Evolutionary conservation across 1,140 invertebrate genomes (phyloP).

Genomic region (Schmidtea mediterranea): DNA sequence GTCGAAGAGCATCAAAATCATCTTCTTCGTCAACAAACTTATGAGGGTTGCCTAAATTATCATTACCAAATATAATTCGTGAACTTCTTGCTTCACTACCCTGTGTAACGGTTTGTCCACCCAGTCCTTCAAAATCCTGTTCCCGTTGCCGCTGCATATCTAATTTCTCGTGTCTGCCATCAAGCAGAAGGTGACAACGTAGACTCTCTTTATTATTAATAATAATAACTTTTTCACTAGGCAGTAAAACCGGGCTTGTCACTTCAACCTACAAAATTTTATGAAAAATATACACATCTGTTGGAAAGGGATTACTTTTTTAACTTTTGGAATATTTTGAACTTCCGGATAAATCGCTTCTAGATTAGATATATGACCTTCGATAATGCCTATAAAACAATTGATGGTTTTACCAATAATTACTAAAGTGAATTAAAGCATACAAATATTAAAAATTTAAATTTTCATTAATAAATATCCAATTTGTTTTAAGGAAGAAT

Average conservation of each 20-base stretch:
- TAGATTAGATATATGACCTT: neutral
- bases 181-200: slow-evolving; percentile 1
- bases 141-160: neutral
- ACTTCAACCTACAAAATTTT: neutral
- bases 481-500: neutral
- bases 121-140: too few relatives aligned
- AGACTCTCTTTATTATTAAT: neutral
- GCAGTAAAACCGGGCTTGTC: neutral
- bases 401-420: too few relatives aligned
- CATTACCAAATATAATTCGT: too few relatives aligned
- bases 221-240: neutral
- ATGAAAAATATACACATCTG: neutral
- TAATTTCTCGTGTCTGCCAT: neutral
- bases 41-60: too few relatives aligned
- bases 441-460: neutral
- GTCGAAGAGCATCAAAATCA: neutral
- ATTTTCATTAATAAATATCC: neutral
- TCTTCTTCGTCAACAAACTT: neutral
- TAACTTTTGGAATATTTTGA: neutral
- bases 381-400: neutral
- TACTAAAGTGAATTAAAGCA: too few relatives aligned
- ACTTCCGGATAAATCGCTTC: slow-evolving; percentile 3
- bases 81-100: too few relatives aligned
- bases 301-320: neutral
- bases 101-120: too few relatives aligned